phyloP scores from a whole-genome alignment of 35 echinoderm and acorn worm genomes.

The Diadema setosum region DNA sequence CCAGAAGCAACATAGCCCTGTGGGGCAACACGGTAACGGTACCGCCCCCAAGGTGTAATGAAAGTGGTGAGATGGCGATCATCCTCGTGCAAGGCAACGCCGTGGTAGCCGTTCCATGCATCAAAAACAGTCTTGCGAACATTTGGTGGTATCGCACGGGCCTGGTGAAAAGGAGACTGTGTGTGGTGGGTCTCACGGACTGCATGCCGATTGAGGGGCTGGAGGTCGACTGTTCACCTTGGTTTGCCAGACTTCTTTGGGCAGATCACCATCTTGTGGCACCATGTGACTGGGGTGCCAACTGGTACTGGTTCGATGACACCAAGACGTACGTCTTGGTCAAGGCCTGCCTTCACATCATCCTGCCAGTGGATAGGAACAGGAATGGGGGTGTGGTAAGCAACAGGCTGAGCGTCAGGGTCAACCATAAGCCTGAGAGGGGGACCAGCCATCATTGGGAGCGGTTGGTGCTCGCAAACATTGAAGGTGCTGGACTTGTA shows the following conservation, averaged over 20 bases:
- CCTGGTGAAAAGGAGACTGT: no score
- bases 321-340: constrained; percentile 30
- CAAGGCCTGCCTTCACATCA: constrained; percentile 53
- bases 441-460: constrained; percentile 36
- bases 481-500: constrained; percentile 56
- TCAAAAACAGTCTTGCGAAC: constrained; percentile 31
- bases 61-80: constrained; percentile 33
- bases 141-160: neutral
- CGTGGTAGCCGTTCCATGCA: no score
- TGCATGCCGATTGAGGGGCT: constrained; percentile 5
- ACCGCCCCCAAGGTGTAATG: constrained; percentile 33
- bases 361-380: constrained; percentile 51
- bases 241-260: constrained; percentile 46
- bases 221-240: constrained; percentile 29
- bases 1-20: constrained; percentile 38
- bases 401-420: neutral
- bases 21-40: constrained; percentile 33
- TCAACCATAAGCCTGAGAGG: constrained; percentile 41
- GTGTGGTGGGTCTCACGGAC: constrained; percentile 42
- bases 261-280: constrained; percentile 50
- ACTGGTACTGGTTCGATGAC: constrained; percentile 53
- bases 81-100: constrained; percentile 2
- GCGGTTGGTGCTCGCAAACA: constrained; percentile 28
- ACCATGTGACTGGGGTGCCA: constrained; percentile 45
- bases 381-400: constrained; percentile 28